phyloP scores from a whole-genome alignment of 1,140 invertebrate species.

The Ostrea denselamellosa region DNA sequence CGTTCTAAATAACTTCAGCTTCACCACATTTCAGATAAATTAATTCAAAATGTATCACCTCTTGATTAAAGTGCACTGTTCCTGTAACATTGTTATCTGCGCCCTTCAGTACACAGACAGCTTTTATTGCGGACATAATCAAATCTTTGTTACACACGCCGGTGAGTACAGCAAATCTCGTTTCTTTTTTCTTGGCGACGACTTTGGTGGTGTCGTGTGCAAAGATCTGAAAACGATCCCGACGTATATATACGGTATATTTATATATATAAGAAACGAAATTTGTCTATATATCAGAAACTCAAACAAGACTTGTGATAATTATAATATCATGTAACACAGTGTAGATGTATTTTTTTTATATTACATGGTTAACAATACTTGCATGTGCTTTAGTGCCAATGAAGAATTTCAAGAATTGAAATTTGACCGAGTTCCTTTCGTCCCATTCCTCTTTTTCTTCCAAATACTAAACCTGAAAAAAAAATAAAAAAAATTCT shows the following conservation, averaged over 20 bases:
- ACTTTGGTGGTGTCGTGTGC: background rate
- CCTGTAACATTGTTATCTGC: constrained; percentile 85
- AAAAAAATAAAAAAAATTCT: too few species aligned
- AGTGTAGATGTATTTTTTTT: too few species aligned
- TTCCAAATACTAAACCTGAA: too few species aligned
- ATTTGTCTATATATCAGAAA: too few species aligned
- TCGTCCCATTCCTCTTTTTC: too few species aligned
- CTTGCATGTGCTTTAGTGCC: too few species aligned
- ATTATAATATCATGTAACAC: too few species aligned
- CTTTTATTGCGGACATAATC: constrained; percentile 80
- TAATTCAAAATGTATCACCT: constrained; percentile 55
- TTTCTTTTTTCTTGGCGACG: constrained; percentile 23
- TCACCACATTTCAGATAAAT: background rate
- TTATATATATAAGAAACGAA: too few species aligned
- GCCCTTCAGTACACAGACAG: constrained; percentile 91
- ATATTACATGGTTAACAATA: too few species aligned
- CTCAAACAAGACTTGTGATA: too few species aligned
- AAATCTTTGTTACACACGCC: background rate
- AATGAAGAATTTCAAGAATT: too few species aligned
- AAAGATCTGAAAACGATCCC: background rate
- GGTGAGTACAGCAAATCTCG: background rate
- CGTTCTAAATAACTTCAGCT: background rate
- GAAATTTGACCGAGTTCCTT: too few species aligned
- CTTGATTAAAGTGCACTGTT: constrained; percentile 88
- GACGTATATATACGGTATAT: background rate